Evolutionary conservation across 1,140 invertebrate genomes (phyloP).

Genomic region (Aphaenogaster rudis): DNA sequence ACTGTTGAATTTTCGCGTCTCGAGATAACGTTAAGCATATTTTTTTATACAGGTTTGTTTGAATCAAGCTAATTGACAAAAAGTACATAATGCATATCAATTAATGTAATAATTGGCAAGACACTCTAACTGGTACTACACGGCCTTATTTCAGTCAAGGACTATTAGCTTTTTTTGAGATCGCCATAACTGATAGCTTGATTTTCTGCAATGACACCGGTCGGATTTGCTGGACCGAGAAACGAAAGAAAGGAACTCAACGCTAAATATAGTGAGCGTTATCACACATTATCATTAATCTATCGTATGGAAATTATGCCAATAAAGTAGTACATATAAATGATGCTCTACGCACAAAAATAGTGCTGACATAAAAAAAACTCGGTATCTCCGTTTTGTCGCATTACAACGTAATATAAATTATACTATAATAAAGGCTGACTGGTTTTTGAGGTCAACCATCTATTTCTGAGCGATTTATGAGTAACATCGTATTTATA

Average conservation of each 20-base stretch:
- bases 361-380: not conserved
- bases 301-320: constrained; percentile 64
- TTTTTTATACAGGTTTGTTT: constrained; percentile 21
- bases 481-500: constrained; percentile 11
- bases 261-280: constrained; percentile 45
- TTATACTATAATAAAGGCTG: constrained; percentile 31
- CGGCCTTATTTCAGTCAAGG: constrained; percentile 70
- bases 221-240: constrained; percentile 68
- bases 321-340: constrained; percentile 56
- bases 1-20: not conserved
- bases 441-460: constrained; percentile 11
- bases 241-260: constrained; percentile 68
- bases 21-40: not conserved
- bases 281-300: constrained; percentile 66
- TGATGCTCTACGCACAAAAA: not conserved
- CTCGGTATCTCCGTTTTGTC: not conserved
- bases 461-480: constrained; percentile 16
- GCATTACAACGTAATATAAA: constrained; percentile 6
- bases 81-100: not conserved
- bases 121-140: constrained; percentile 53
- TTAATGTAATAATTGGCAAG: constrained; percentile 43
- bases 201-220: constrained; percentile 66
- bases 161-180: constrained; percentile 69
- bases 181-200: constrained; percentile 62
- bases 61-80: not conserved